Percentiles rank a stretch among this genome's conserved stretches.
These are phyloP conservation scores for Ophion slaviceki DNA, from an alignment of 2,888 invertebrate genomes.

Conservation along the genomic window DNA sequence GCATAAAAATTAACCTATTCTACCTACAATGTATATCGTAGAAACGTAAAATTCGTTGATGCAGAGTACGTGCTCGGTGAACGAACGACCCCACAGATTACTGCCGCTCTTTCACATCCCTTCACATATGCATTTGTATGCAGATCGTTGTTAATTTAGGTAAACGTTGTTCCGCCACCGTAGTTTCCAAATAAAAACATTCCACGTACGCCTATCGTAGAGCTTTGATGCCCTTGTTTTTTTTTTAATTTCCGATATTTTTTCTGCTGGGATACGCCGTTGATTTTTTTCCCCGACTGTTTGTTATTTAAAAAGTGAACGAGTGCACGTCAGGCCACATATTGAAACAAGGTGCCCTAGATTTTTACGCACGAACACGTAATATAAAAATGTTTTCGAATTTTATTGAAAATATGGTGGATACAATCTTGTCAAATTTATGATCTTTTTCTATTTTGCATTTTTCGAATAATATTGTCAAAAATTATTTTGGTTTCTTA, in stretches of 20 bases:
- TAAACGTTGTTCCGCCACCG: conserved; percentile 14
- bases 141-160: conserved; percentile 14
- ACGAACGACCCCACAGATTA: conserved; percentile 14
- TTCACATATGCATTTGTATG: conserved; percentile 7
- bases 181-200: conserved; percentile 38
- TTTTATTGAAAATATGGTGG: neutral
- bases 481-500: no score
- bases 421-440: no score
- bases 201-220: conserved; percentile 7
- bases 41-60: conserved; percentile 59
- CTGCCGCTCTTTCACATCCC: neutral
- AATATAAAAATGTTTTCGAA: neutral
- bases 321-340: no score
- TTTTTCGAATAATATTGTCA: no score
- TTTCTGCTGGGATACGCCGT: neutral
- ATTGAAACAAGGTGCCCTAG: no score
- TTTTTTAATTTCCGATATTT: conserved; percentile 32
- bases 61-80: conserved; percentile 48
- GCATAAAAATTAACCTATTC: conserved; percentile 60
- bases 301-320: neutral
- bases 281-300: neutral
- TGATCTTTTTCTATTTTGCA: no score
- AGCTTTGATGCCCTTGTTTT: neutral
- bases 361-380: no score
- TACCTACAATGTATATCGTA: conserved; percentile 19